Conservation (phyloP, 2,797 vertebrate species). For the Loriculus beryllinus region DNA sequence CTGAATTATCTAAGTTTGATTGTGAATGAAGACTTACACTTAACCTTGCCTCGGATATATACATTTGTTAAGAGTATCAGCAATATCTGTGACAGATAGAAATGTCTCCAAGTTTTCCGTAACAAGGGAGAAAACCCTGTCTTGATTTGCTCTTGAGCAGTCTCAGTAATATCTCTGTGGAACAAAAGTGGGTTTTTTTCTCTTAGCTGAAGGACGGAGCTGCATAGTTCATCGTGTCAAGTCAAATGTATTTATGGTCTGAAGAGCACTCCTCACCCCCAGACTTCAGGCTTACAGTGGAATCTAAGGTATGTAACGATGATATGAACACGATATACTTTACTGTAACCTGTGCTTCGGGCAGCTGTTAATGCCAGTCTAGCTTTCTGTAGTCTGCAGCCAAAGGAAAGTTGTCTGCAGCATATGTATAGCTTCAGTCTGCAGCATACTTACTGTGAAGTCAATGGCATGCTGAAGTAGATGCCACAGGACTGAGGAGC, state of each 20-base stretch:
- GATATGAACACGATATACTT: slow-evolving; percentile 36
- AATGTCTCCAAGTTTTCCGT: background rate
- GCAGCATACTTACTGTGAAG: background rate
- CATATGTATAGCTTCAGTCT: background rate
- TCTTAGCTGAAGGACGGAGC: background rate
- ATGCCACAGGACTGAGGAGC: background rate
- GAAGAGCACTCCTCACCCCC: background rate
- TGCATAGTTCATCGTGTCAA: background rate
- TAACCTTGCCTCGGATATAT: background rate
- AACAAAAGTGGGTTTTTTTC: background rate
- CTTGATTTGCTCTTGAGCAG: background rate
- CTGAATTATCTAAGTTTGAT: background rate
- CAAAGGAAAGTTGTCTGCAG: slow-evolving; percentile 14
- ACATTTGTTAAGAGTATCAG: background rate
- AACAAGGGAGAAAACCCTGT: background rate
- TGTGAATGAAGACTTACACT: background rate
- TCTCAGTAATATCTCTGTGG: background rate
- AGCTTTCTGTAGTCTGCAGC: background rate
- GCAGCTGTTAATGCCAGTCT: slow-evolving; percentile 57
- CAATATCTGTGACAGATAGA: background rate
- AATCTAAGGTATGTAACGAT: slow-evolving; percentile 40
- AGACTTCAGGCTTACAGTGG: slow-evolving; percentile 33
- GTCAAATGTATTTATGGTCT: slow-evolving; percentile 12
- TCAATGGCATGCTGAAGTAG: background rate
- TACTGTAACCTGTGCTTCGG: slow-evolving; percentile 39